Conservation (phyloP, 2,888 invertebrate species). For the Siphonodentalium dalli region DNA sequence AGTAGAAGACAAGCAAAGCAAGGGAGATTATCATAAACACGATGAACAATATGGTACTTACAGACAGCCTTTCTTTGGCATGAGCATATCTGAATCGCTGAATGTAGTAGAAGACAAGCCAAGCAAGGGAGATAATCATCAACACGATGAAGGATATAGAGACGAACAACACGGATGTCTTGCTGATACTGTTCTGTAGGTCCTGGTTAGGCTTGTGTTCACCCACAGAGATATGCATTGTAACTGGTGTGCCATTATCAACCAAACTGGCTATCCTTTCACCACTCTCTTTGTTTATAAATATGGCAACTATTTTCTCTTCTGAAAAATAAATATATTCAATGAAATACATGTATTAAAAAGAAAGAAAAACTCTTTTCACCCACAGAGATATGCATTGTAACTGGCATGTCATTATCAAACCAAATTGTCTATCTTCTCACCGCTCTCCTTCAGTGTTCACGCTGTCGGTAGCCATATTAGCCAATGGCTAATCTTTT, state of each 20-base stretch:
- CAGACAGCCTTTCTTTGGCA: slow-evolving; percentile 91
- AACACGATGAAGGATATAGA: slow-evolving; percentile 94
- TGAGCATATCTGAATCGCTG: slow-evolving; percentile 93
- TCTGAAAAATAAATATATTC: slow-evolving; percentile 22
- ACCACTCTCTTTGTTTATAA: slow-evolving; percentile 22
- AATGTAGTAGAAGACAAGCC: slow-evolving; percentile 95
- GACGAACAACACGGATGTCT: slow-evolving; percentile 90
- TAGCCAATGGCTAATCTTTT: too few relatives aligned
- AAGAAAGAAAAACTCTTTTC: too few relatives aligned
- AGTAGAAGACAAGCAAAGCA: too few relatives aligned
- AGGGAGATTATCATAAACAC: too few relatives aligned
- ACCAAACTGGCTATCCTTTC: slow-evolving; percentile 24
- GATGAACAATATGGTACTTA: slow-evolving; percentile 67
- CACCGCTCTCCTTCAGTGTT: too few relatives aligned
- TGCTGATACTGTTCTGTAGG: slow-evolving; percentile 68
- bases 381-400: slow-evolving; percentile 26
- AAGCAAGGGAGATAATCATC: slow-evolving; percentile 92
- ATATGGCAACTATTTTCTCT: slow-evolving; percentile 29
- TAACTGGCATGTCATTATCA: slow-evolving; percentile 21
- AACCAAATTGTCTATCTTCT: too few relatives aligned
- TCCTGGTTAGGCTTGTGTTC: background rate
- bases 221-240: slow-evolving; percentile 26
- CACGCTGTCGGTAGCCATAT: too few relatives aligned
- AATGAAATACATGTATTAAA: too few relatives aligned
- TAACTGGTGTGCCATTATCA: slow-evolving; percentile 20